Evolutionary conservation across 2,888 invertebrate species (phyloP).

Genomic region (Cataglyphis cursor): DNA sequence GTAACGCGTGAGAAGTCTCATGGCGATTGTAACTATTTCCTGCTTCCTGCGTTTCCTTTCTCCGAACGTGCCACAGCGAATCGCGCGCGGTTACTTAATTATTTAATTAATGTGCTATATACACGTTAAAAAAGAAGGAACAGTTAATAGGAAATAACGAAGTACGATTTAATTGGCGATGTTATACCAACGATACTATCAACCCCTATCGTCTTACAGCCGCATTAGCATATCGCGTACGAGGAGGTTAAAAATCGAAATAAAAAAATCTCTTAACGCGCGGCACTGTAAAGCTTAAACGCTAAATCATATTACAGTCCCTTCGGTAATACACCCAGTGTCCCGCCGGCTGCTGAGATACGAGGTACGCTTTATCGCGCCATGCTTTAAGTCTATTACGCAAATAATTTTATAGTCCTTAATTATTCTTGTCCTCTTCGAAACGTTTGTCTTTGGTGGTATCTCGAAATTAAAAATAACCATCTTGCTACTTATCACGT

Average conservation of each 20-base stretch:
- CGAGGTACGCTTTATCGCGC: slow-evolving; percentile 27
- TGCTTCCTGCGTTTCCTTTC: slow-evolving; percentile 43
- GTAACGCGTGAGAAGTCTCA: slow-evolving; percentile 49
- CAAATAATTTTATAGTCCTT: slow-evolving; percentile 50
- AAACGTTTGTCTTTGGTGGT: slow-evolving; percentile 37
- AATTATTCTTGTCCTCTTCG: slow-evolving; percentile 39
- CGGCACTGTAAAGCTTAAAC: not conserved
- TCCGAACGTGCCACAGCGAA: slow-evolving; percentile 22
- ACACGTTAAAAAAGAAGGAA: not conserved
- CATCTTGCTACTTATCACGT: slow-evolving; percentile 12
- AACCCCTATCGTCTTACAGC: slow-evolving; percentile 2
- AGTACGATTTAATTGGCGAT: slow-evolving; percentile 38
- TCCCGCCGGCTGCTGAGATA: slow-evolving; percentile 45
- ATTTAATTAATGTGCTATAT: slow-evolving; percentile 34
- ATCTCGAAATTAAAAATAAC: slow-evolving; percentile 45
- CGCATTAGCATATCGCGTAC: slow-evolving; percentile 34
- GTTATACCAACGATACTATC: slow-evolving; percentile 6
- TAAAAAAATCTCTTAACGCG: slow-evolving; percentile 6
- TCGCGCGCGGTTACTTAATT: slow-evolving; percentile 42
- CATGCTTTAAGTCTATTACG: slow-evolving; percentile 46
- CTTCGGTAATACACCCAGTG: slow-evolving; percentile 47
- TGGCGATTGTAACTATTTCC: slow-evolving; percentile 43
- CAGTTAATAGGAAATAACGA: slow-evolving; percentile 39
- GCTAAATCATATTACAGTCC: slow-evolving; percentile 48
- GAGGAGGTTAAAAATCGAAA: not conserved